Percentiles rank a stretch among this genome's conserved stretches.
Evolutionary conservation across 2,797 vertebrate species (phyloP).

Genomic region (Platalea minor): DNA sequence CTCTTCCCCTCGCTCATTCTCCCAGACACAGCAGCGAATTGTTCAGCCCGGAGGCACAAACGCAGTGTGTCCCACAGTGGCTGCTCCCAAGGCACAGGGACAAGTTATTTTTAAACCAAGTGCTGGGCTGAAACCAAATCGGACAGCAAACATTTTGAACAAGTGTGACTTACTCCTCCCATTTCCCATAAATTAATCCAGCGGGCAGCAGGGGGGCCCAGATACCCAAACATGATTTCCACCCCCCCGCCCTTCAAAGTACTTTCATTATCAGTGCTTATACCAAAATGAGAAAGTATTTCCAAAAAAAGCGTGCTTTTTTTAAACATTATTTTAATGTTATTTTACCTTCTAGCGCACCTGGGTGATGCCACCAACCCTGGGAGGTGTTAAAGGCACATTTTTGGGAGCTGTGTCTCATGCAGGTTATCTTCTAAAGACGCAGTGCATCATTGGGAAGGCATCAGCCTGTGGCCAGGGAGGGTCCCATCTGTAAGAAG

Average conservation of each 20-base stretch:
- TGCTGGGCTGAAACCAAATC: background rate
- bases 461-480: background rate
- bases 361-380: background rate
- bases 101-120: background rate
- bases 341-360: background rate
- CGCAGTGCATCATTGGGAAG: background rate
- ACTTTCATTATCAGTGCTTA: background rate
- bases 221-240: background rate
- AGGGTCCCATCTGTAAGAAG: background rate
- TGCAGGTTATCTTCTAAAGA: background rate
- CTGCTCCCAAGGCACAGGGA: background rate
- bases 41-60: background rate
- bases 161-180: background rate
- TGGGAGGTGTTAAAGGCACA: background rate
- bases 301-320: background rate
- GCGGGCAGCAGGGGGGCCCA: background rate
- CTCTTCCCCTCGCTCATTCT: background rate
- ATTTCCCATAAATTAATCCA: background rate
- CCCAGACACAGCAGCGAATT: background rate
- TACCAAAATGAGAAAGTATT: background rate
- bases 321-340: background rate
- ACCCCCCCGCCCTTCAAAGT: background rate
- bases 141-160: background rate
- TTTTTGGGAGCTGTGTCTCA: background rate
- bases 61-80: rapidly evolving